phyloP scores from a whole-genome alignment of 2,888 invertebrate genomes.

The Coenonympha arcania region DNA sequence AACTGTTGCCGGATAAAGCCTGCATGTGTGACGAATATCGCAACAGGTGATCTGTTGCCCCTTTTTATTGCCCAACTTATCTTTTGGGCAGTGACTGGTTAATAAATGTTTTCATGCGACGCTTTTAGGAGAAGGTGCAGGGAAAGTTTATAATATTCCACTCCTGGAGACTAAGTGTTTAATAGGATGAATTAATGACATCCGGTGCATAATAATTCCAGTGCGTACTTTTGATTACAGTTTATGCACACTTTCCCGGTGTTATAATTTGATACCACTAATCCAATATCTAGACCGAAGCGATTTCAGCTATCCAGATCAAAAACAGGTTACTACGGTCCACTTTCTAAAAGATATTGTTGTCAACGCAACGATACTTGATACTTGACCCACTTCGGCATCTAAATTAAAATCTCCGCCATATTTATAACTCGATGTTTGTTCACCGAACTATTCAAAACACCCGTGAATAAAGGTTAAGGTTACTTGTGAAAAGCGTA shows the following conservation, averaged over 20 bases:
- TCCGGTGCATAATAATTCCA: conserved; percentile 3
- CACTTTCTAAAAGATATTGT: conserved; percentile 36
- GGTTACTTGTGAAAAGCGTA: conserved; percentile 5
- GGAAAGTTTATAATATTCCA: too few relatives aligned
- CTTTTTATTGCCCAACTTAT: too few relatives aligned
- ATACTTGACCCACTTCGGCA: conserved; percentile 34
- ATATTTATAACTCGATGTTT: conserved; percentile 13
- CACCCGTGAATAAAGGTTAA: conserved; percentile 15
- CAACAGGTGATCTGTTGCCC: too few relatives aligned
- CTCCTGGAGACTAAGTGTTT: too few relatives aligned
- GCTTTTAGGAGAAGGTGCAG: too few relatives aligned
- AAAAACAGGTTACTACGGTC: conserved; percentile 32
- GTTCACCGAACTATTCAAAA: conserved; percentile 10
- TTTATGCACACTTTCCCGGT: conserved; percentile 6
- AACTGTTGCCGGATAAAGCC: too few relatives aligned
- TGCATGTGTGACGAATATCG: too few relatives aligned
- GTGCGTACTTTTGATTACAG: background rate
- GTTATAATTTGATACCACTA: conserved; percentile 6
- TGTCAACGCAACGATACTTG: conserved; percentile 29
- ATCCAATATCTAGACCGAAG: conserved; percentile 4
- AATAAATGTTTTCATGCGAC: too few relatives aligned
- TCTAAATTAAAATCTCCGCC: conserved; percentile 16
- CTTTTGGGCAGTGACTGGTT: too few relatives aligned
- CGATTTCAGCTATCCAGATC: conserved; percentile 26
- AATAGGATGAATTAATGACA: background rate